A percentile compares a stretch with the other conserved stretches of the same genome.
These are phyloP conservation scores for Phenacoccus solenopsis DNA, from an alignment of 1,140 invertebrate species.

Conservation along the genomic window DNA sequence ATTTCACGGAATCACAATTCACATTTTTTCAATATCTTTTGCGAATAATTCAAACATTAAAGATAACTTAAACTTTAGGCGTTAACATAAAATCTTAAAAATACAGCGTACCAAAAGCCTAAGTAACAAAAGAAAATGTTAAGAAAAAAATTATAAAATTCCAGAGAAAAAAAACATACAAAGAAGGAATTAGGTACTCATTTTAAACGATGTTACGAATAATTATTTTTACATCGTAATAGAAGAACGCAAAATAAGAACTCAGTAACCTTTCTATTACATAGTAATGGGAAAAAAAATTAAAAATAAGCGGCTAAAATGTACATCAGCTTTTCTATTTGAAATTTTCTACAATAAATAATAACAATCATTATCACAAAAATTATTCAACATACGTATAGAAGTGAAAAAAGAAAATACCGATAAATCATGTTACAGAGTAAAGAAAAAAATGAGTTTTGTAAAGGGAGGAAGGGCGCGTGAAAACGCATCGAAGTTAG, in stretches of 20 bases:
- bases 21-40: not conserved
- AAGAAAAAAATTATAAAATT: not conserved
- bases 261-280: too few relatives aligned
- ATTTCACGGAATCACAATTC: not conserved
- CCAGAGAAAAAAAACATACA: not conserved
- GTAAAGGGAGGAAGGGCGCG: not conserved
- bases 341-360: not conserved
- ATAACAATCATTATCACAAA: conserved; percentile 3
- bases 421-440: too few relatives aligned
- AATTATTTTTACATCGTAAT: not conserved
- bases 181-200: not conserved
- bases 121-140: not conserved
- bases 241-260: not conserved
- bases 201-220: not conserved
- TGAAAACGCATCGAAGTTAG: too few relatives aligned
- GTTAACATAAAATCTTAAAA: not conserved
- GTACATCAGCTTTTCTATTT: not conserved
- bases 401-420: too few relatives aligned
- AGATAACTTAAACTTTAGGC: not conserved
- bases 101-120: not conserved
- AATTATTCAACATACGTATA: not conserved
- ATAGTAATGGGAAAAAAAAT: too few relatives aligned
- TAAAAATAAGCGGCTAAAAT: not conserved
- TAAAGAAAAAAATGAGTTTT: too few relatives aligned
- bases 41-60: too few relatives aligned